Evolutionary conservation across 2,888 invertebrate genomes (phyloP).

Genomic region (Camponotus fellah): DNA sequence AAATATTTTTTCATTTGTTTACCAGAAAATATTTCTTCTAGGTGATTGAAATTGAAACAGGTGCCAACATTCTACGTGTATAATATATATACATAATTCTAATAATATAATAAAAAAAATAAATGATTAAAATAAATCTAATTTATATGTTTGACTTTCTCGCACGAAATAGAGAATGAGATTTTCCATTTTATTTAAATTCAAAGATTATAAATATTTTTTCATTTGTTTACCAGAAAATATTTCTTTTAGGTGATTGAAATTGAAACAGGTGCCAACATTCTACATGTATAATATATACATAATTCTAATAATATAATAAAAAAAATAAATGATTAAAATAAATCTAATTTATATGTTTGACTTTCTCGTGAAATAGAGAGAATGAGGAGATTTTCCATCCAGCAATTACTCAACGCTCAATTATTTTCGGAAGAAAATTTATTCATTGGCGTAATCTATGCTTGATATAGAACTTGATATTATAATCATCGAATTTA

Average conservation of each 20-base stretch:
- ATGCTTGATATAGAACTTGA: conserved; percentile 61
- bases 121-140: conserved; percentile 7
- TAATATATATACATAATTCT: neutral
- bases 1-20: neutral
- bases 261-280: neutral
- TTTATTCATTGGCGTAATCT: conserved; percentile 47
- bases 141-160: neutral
- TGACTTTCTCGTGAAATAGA: neutral
- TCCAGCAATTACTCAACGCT: conserved; percentile 22
- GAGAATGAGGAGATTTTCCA: neutral
- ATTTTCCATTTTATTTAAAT: neutral
- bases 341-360: conserved; percentile 13
- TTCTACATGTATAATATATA: no score
- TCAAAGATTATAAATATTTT: neutral
- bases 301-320: neutral
- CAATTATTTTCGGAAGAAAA: conserved; percentile 44
- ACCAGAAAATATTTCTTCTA: neutral
- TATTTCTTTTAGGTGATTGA: neutral
- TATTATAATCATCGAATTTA: conserved; percentile 72
- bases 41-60: neutral
- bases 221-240: neutral
- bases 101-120: conserved; percentile 3
- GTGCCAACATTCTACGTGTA: no score
- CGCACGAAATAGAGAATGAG: neutral
- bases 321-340: conserved; percentile 3